A percentile compares a stretch with the other conserved stretches of the same genome.
These are phyloP conservation scores for Neoniphon sammara DNA, from an alignment of 2,797 vertebrate genomes.

Conservation along the genomic window DNA sequence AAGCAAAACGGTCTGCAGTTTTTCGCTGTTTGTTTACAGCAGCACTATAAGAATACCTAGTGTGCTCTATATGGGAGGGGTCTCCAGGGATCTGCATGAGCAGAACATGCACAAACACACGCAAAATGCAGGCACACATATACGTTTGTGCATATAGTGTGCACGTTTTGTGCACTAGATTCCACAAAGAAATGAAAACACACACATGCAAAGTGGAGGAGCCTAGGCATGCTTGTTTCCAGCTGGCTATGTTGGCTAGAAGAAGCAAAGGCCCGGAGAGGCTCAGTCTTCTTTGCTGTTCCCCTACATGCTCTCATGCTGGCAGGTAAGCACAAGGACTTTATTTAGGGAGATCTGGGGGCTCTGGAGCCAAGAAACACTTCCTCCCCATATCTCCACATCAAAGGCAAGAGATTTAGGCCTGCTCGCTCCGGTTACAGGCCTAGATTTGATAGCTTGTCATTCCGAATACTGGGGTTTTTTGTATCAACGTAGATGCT, in stretches of 20 bases:
- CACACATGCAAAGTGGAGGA: background rate
- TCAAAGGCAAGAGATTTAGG: constrained; percentile 2
- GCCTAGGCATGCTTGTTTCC: constrained; percentile 18
- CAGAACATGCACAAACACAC: background rate
- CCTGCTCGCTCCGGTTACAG: background rate
- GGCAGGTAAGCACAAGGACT: constrained; percentile 5
- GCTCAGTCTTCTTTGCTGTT: constrained; percentile 1
- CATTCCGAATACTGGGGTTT: background rate
- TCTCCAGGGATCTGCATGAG: constrained; percentile 3
- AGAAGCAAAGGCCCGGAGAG: constrained; percentile 7
- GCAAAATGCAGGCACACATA: background rate
- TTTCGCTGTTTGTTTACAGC: constrained; percentile 47
- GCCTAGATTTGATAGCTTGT: background rate
- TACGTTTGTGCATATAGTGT: background rate
- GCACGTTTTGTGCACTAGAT: background rate
- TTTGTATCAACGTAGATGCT: background rate
- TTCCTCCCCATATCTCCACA: constrained; percentile 3
- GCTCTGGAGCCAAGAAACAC: background rate
- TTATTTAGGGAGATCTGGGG: background rate
- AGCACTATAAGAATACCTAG: constrained; percentile 16
- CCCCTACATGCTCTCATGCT: background rate
- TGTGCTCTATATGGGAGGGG: constrained; percentile 16
- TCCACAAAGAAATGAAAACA: background rate
- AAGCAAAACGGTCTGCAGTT: constrained; percentile 21
- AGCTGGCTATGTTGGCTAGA: background rate